Evolutionary conservation across 2,888 invertebrate species (phyloP).

Genomic region (Diaphora mendica): DNA sequence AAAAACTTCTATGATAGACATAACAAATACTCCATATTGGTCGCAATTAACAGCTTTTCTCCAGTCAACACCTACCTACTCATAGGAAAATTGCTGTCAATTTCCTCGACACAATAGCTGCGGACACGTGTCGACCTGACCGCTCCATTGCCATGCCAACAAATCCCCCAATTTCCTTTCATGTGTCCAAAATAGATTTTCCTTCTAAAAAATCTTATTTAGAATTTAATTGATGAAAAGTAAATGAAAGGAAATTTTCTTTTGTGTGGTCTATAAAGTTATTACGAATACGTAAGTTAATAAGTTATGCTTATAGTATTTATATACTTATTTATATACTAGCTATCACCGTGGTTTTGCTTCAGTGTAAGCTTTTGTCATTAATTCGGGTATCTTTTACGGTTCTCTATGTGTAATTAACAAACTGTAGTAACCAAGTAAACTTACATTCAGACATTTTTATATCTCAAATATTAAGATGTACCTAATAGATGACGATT

Average conservation of each 20-base stretch:
- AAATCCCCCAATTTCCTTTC: slow-evolving; percentile 24
- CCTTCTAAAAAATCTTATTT: slow-evolving; percentile 29
- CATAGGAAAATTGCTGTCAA: slow-evolving; percentile 13
- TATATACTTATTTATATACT: no score
- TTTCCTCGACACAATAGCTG: slow-evolving; percentile 8
- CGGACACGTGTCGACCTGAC: slow-evolving; percentile 34
- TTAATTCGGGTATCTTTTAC: no score
- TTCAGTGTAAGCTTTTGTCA: no score
- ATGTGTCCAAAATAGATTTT: slow-evolving; percentile 37
- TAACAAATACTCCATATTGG: background rate
- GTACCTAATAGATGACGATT: no score
- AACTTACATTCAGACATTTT: background rate
- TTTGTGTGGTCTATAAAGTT: background rate
- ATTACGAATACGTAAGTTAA: background rate
- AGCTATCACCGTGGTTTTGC: no score
- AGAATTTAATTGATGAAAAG: slow-evolving; percentile 1
- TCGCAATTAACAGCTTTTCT: background rate
- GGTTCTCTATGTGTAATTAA: no score
- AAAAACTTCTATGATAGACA: background rate
- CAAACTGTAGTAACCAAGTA: background rate
- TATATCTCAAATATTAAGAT: background rate
- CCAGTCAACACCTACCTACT: background rate
- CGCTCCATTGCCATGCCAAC: slow-evolving; percentile 39
- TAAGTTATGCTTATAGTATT: background rate
- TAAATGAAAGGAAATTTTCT: background rate